These are phyloP conservation scores for Coracopsis vasa DNA, from an alignment of 2,113 vertebrate genomes.

Conservation along the genomic window DNA sequence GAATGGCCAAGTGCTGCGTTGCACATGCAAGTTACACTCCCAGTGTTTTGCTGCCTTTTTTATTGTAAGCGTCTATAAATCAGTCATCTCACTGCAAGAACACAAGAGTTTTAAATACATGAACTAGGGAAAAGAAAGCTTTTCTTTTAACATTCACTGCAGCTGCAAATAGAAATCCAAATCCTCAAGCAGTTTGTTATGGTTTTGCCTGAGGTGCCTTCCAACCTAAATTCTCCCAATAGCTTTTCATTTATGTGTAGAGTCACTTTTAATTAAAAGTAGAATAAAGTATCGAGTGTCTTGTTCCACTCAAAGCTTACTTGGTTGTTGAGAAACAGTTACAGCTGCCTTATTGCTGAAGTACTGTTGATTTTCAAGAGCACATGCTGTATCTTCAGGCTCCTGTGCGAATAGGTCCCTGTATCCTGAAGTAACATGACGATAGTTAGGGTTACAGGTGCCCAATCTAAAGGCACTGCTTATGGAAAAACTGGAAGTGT, in stretches of 20 bases:
- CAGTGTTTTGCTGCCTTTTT: neutral
- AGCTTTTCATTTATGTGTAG: neutral
- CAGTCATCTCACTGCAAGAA: neutral
- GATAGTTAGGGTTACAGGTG: neutral
- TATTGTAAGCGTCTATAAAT: neutral
- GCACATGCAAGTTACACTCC: neutral
- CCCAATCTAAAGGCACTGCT: neutral
- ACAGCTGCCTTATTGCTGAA: neutral
- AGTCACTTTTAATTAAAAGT: neutral
- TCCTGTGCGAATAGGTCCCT: neutral
- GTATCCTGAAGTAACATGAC: neutral
- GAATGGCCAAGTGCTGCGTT: neutral
- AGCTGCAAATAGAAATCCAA: neutral
- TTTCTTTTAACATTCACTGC: neutral
- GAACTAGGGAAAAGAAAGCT: neutral
- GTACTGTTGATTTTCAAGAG: neutral
- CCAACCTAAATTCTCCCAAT: neutral
- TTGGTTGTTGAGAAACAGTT: neutral
- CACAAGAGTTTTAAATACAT: neutral
- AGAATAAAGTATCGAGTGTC: neutral
- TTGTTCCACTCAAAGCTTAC: neutral
- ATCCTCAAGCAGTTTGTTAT: neutral
- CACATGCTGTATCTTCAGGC: neutral
- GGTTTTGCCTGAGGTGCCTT: neutral
- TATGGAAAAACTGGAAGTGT: neutral